Evolutionary conservation across 2,797 vertebrate species (phyloP), one percentile per base, ranked within the genome.

Genomic region (Phrynocephalus guinanensis): DNA sequence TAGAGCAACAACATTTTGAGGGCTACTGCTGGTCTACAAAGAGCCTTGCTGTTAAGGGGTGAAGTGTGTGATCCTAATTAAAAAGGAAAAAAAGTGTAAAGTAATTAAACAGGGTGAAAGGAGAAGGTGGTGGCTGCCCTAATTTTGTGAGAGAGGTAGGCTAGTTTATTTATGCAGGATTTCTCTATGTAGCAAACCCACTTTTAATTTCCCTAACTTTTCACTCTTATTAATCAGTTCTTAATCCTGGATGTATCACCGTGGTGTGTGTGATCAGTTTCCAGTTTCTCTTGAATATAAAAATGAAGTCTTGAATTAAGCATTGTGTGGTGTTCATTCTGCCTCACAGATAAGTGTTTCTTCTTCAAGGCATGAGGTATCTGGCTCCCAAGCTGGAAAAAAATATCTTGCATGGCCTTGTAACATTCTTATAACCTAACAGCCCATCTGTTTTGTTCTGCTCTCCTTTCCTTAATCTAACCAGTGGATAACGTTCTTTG

Each of bases 401-500:
- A n/a, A 97, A 96, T 96, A 95, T 94, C 90, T 95, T 94, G 89
- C 84, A 94, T 92, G 90, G 83, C 91, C 95, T 76, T 95, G 90
- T 95, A 96, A 95, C 96, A 91, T 95, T 96, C 95, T 94, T 95
- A 91, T 85, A 95, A 93, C 92, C 92, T 97, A 94, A 94, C 95
- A 94, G 93, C 66, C 93, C 90, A 90, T 87, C 93, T 95, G 94
- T 94, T 96, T 93, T 75, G 79, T 88, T 85, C 79, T 22, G 71
- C 38, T 18, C 95, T 95, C 92, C 93, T 73, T 85, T 90, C 6
- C 82, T 76, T 48, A 93, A 94, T 96, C 95, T 95, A 95, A 94
- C 94, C 93, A 93, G 72, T 94, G 95, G 96, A 97, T 95, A 96
- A 95, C 56, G 86, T 95, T 96, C 96, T 96, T 97, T 97, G 97